Percentiles rank a stretch among this genome's conserved stretches.
Conservation (phyloP, 1,140 invertebrate genomes). For the Galleria mellonella region DNA sequence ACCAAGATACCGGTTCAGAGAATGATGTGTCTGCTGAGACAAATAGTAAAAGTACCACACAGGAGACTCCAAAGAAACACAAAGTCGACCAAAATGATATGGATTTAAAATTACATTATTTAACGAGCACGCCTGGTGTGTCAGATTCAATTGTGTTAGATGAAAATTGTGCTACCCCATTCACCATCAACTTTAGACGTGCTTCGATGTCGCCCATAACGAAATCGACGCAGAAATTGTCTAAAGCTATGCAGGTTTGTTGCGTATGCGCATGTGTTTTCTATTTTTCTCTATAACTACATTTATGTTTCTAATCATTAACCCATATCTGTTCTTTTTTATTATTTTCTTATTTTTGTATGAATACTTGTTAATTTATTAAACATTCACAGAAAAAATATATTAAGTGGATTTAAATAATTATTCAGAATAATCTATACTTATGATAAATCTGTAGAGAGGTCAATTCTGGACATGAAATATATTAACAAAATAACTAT, state of each 20-base stretch:
- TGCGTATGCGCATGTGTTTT: conserved; percentile 11
- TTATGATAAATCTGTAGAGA: too few relatives aligned
- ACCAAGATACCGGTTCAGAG: conserved; percentile 48
- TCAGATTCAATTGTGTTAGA: conserved; percentile 34
- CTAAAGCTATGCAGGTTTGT: conserved; percentile 89
- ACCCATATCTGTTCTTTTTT: background rate
- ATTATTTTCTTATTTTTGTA: background rate
- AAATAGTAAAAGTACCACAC: conserved; percentile 10
- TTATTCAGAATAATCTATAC: too few relatives aligned
- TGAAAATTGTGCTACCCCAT: conserved; percentile 60
- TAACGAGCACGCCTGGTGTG: conserved; percentile 76
- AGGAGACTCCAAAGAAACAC: conserved; percentile 44
- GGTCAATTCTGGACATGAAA: too few relatives aligned
- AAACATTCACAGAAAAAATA: too few relatives aligned
- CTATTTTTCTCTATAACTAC: background rate
- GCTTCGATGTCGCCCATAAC: conserved; percentile 91
- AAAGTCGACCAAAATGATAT: conserved; percentile 17
- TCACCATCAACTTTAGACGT: conserved; percentile 71
- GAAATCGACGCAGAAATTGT: conserved; percentile 87
- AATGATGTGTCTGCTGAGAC: conserved; percentile 23
- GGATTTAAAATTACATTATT: conserved; percentile 55
- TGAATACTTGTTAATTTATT: too few relatives aligned
- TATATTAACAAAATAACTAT: too few relatives aligned
- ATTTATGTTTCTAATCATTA: background rate
- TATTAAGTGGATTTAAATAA: too few relatives aligned